Evolutionary conservation across 53 echinoderm and acorn worm genomes (phyloP).

Genomic region (Echinarachnius parma): DNA sequence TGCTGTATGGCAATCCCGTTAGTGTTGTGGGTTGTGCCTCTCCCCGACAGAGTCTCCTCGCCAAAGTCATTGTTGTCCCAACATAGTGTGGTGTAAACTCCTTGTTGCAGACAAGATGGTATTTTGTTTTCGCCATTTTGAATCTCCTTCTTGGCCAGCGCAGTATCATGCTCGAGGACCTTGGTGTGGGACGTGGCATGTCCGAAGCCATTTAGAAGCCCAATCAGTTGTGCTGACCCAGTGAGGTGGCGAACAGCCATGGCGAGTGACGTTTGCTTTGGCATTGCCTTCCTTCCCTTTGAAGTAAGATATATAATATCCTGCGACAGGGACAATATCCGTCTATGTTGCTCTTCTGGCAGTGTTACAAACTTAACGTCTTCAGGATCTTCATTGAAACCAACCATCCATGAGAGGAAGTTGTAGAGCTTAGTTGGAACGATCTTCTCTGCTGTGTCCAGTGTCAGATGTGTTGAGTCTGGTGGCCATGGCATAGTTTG

Average conservation of each 20-base stretch:
- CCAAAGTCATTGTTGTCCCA: conserved; percentile 64
- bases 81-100: conserved; percentile 36
- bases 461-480: conserved; percentile 28
- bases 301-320: conserved; percentile 70
- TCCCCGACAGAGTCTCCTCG: conserved; percentile 61
- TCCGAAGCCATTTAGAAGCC: conserved; percentile 55
- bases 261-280: conserved; percentile 57
- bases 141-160: conserved; percentile 22
- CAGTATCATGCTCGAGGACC: conserved; percentile 67
- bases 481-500: conserved; percentile 39
- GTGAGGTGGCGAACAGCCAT: conserved; percentile 63
- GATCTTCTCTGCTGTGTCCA: conserved; percentile 23
- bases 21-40: conserved; percentile 66
- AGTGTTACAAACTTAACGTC: conserved; percentile 34
- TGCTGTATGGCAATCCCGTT: conserved; percentile 48
- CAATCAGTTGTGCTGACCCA: conserved; percentile 62
- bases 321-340: conserved; percentile 53
- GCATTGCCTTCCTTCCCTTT: conserved; percentile 59
- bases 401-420: conserved; percentile 66
- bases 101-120: neutral
- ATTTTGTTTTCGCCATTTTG: neutral
- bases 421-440: conserved; percentile 52
- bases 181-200: conserved; percentile 34
- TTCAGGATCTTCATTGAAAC: conserved; percentile 57
- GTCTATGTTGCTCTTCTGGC: conserved; percentile 32